A percentile compares a stretch with the other conserved stretches of the same genome.
Conservation (phyloP, 2,797 vertebrate genomes). For the Brotula barbata region DNA sequence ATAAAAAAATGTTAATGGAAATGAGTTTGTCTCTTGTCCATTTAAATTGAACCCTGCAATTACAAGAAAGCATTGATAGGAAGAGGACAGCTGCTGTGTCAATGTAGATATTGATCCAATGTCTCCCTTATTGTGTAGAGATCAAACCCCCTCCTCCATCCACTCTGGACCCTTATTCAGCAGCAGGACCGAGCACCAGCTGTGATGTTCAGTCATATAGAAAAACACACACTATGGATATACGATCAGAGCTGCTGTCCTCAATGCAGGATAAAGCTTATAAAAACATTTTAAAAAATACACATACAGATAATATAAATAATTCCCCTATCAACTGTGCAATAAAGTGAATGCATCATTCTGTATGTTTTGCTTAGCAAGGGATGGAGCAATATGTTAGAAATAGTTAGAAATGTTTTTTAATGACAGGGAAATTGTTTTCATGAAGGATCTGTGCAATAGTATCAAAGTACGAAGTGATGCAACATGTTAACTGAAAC, state of each 20-base stretch:
- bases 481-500: too few relatives aligned
- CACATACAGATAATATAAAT: too few relatives aligned
- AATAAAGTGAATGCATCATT: too few relatives aligned
- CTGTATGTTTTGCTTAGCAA: too few relatives aligned
- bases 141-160: slow-evolving; percentile 47
- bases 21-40: slow-evolving; percentile 62
- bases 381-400: too few relatives aligned
- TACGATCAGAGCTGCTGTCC: background rate
- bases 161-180: slow-evolving; percentile 63
- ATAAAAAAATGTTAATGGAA: slow-evolving; percentile 54
- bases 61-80: slow-evolving; percentile 64
- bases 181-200: slow-evolving; percentile 56
- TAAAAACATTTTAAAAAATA: too few relatives aligned
- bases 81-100: slow-evolving; percentile 76
- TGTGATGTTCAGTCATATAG: slow-evolving; percentile 47
- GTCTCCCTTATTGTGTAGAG: slow-evolving; percentile 65
- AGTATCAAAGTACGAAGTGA: too few relatives aligned
- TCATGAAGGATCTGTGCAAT: too few relatives aligned
- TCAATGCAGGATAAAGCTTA: too few relatives aligned
- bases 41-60: slow-evolving; percentile 61
- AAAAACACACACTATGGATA: slow-evolving; percentile 16
- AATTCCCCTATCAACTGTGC: too few relatives aligned
- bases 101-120: slow-evolving; percentile 78
- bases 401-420: too few relatives aligned
- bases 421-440: too few relatives aligned